Evolutionary conservation across 1,140 invertebrate species (phyloP), one percentile per base, ranked within the genome.

Genomic region (Drosophila willistoni): DNA sequence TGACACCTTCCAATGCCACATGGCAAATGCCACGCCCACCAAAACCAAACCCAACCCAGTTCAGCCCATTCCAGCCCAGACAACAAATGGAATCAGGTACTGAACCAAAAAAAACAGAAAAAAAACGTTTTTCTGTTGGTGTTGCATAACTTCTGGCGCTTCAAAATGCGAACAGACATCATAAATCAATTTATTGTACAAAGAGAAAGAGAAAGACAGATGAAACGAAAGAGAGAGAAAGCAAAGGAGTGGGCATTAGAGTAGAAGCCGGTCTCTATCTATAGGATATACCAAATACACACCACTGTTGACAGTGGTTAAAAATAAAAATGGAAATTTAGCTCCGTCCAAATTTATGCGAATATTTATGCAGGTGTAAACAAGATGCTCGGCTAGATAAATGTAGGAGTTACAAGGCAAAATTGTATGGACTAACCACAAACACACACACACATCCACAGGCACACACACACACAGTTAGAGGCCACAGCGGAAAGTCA

Each of bases 141-240:
- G 74, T 85, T 85, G 82, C 81, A 85, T 85, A 85, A 85, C 82
- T 86, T 81, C 71, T 61, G 62, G 78, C 63, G 78, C 68, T 81
- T 64, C 67, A 68, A 71, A 71, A 66, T 78, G 61, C 66, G 68
- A 44, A 60, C 81, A 85, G 81, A 85, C 81, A 85, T 86, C 78
- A 85, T 85, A 85, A 85, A 85, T 85, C 81, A 86, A 85, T 84
- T 85, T 74, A 78, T 71, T 71, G 65, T 71, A 55, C 63, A 60
- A 12, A 56, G 36, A 56, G 60, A 61, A 9, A 13, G 36, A 47
- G 42, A 34, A 34, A 41, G 14, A 42, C 22, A 44, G 65, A 61
- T 33, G n/a, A 61, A 19, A 14, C 56, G 14, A 14, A 12, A 25
- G 56, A 57, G 70, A 19, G 55, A 47, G 10, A 17, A 61, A 17